Base-by-base conservation (phyloP, 2,888 invertebrate genomes). In the Oscheius sp. region DNA sequence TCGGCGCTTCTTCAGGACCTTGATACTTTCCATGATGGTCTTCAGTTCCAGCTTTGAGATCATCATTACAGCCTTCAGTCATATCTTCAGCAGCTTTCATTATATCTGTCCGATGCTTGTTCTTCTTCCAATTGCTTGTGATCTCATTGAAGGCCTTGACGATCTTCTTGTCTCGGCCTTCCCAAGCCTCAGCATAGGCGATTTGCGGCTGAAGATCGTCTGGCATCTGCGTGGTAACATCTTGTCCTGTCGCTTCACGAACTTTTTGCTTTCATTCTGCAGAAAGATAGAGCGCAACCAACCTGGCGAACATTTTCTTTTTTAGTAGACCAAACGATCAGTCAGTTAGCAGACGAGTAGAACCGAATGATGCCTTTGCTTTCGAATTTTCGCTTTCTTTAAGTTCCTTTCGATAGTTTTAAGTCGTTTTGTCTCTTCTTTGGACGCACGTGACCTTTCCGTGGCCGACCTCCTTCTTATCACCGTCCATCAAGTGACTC, bases 401-500 rank as follows among this genome's bases (percentile, higher is more conserved):
- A n/a, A n/a, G n/a, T n/a, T n/a, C n/a, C n/a, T n/a, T n/a, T n/a
- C n/a, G n/a, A n/a, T n/a, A n/a, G n/a, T n/a, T n/a, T n/a, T n/a
- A n/a, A n/a, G n/a, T n/a, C n/a, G n/a, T n/a, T n/a, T n/a, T n/a
- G n/a, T n/a, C n/a, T n/a, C 34, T 34, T 55, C 25, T 55, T 34
- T 55, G 34, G 8, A 34, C 55, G 15, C 34, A 55, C 55, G 55
- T 55, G 55, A 34, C 34, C 55, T 20, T 34, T 55, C 34, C 55
- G 55, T 55, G 55, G 34, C 34, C 25, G 20, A n/a, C 53, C 55
- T 34, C 55, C 4, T 17, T 12, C 15, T 33, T 17, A 12, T 34
- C 8, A 29, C 37, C 34, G 25, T 52, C 29, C 34, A 53, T 31
- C 5, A 3, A n/a, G n/a, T n/a, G n/a, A n/a, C n/a, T n/a, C n/a